Evolutionary conservation across 1,140 invertebrate species (phyloP), one percentile per base, ranked within the genome.

Genomic region (Atopsyche davidsoni): DNA sequence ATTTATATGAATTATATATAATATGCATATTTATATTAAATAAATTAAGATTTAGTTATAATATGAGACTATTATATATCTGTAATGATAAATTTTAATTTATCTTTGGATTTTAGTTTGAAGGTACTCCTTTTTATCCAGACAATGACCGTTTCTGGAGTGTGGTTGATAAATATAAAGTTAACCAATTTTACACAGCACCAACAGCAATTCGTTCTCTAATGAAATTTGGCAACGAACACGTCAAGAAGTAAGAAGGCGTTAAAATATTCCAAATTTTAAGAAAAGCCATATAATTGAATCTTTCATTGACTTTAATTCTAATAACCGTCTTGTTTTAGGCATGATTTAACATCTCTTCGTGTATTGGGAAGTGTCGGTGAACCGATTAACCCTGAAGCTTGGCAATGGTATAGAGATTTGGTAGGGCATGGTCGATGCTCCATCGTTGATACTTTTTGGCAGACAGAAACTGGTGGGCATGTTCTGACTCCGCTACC

Each of bases 381-480:
- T 10, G 96, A 99, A 66, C 96, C 96, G 2, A 98, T 99, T 38
- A 98, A 99, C 69, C 86, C 93, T 0, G 93, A 97, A 68, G 96
- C 96, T 1, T 99, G 96, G 96, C 64, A 91, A 11, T 99, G 96
- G 96, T 97, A 96, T 68, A 87, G 97, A 68, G 82, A 83, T 55
- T 64, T 89, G 3, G 82, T 98, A 1, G 95, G 95, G 3, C 76
- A 82, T 44, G 79, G 80, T 38, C 82, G 79, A 46, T 89, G 87
- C 65, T 89, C 92, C 38, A 92, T 99, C 63, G 90, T 92, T 0
- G 96, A 99, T 63, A 99, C 96, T 1, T 99, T 96, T 70, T 99
- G 96, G 95, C 96, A 98, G 72, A 98, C 96, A 1, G 96, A 99
- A 77, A 98, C 96, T 17, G 95, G 94, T 7, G 89, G 90, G 1